Evolutionary conservation across 2,797 vertebrate genomes (phyloP).

Genomic region (Threskiornis aethiopicus): DNA sequence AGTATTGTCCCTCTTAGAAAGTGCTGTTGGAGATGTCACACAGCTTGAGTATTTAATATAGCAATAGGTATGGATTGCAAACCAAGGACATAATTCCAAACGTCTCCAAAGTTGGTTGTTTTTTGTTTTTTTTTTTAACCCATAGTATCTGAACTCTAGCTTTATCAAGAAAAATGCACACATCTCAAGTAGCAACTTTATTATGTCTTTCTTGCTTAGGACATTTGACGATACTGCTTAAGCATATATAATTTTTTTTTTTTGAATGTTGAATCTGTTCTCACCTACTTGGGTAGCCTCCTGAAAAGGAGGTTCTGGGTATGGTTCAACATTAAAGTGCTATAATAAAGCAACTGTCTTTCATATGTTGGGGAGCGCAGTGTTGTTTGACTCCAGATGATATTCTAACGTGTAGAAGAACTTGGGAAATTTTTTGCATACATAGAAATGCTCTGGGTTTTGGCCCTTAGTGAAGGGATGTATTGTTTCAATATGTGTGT

Average conservation of each 20-base stretch:
- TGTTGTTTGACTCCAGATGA: neutral
- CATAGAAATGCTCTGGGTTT: fast-evolving
- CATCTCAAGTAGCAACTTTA: neutral
- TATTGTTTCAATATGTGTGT: neutral
- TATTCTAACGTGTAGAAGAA: neutral
- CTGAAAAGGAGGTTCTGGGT: neutral
- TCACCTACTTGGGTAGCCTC: neutral
- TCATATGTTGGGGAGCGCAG: neutral
- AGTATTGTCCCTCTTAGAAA: neutral
- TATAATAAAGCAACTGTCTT: neutral
- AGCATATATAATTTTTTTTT: neutral
- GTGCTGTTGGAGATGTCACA: neutral
- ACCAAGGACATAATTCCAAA: neutral
- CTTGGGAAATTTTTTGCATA: neutral
- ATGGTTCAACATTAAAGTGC: neutral
- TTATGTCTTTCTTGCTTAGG: neutral
- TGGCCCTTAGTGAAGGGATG: neutral
- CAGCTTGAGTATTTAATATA: neutral
- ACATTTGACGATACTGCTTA: neutral
- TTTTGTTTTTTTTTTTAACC: neutral
- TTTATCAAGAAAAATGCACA: neutral
- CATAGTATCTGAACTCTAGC: neutral
- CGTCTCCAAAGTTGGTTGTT: neutral
- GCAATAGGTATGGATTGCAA: neutral
- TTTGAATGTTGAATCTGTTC: neutral